Conservation (phyloP, 1,140 invertebrate genomes). For the Hycleus cichorii region DNA sequence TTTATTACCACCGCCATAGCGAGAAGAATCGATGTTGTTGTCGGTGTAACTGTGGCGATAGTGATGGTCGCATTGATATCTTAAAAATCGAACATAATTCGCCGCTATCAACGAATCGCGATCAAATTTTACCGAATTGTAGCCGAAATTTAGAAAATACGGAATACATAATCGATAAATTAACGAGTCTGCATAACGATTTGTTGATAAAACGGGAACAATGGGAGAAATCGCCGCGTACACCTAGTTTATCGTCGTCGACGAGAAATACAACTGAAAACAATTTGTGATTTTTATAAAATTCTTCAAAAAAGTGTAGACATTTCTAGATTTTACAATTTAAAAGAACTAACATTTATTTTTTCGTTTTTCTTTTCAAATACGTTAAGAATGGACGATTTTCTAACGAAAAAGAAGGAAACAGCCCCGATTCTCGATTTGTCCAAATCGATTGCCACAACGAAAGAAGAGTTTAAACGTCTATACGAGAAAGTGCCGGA, state of each 20-base stretch:
- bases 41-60: slow-evolving; percentile 27
- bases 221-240: slow-evolving; percentile 30
- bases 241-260: slow-evolving; percentile 40
- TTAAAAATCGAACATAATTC: slow-evolving; percentile 34
- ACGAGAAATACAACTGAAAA: slow-evolving; percentile 8
- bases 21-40: slow-evolving; percentile 31
- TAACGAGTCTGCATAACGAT: slow-evolving; percentile 28
- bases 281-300: not conserved
- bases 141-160: slow-evolving; percentile 3
- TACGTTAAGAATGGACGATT: slow-evolving; percentile 57
- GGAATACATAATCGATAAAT: slow-evolving; percentile 23
- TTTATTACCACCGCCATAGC: slow-evolving; percentile 25
- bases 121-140: slow-evolving; percentile 14
- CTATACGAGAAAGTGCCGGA: slow-evolving; percentile 81
- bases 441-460: slow-evolving; percentile 64
- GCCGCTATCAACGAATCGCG: slow-evolving; percentile 14
- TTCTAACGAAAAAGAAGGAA: slow-evolving; percentile 73
- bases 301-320: slow-evolving; percentile 9
- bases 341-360: slow-evolving; percentile 23
- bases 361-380: slow-evolving; percentile 19
- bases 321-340: not conserved
- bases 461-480: slow-evolving; percentile 72
- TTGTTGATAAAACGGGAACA: slow-evolving; percentile 33
- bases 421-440: slow-evolving; percentile 74
- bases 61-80: slow-evolving; percentile 29